Base-by-base conservation (phyloP, 2,888 invertebrate species). In the Lochmaea crataegi region DNA sequence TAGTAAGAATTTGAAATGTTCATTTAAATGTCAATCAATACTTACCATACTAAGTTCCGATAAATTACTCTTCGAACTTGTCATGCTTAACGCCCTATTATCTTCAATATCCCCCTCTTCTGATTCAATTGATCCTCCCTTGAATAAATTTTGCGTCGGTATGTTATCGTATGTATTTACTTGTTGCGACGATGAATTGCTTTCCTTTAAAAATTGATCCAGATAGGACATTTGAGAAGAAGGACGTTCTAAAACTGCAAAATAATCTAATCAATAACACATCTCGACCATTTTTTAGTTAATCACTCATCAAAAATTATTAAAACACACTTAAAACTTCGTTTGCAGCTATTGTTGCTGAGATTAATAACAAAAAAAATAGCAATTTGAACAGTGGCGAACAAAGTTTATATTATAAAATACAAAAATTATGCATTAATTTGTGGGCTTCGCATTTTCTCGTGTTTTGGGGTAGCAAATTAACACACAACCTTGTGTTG, bases 201-300 rank as follows among this genome's bases (percentile, higher is more conserved):
- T 90, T 86, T 96, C 96, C 84, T 95, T 96, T 81, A 96, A 89
- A 86, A 97, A 96, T 84, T 96, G 95, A 85, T 96, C 96, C 85
- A 95, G 87, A 87, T 96, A 96, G 78, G 96, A 96, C 92, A 96
- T 94, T 87, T 96, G 96, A 45, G 96, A 96, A 51, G 95, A 92
- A 66, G 96, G 95, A 79, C 96, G 91, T 85, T 96, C 96, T 88
- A 95, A 87, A 88, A 96, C 96, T 96, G 74, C 72, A 71, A 73
- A 32, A 45, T 53, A 51, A 57, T 45, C 2, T 1, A 53, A 45
- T 45, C 38, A 16, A 65, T 65, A 26, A 64, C 45, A 41, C 26
- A 9, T 42, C 18, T 26, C 45, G 16, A 1, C 41, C 5, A 45
- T 18, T 45, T 48, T 16, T 45, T 53, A 45, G 32, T 65, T 65